Evolutionary conservation across 2,113 vertebrate species (phyloP), one percentile per base, ranked within the genome.

Genomic region (Macheiramphus alcinus): DNA sequence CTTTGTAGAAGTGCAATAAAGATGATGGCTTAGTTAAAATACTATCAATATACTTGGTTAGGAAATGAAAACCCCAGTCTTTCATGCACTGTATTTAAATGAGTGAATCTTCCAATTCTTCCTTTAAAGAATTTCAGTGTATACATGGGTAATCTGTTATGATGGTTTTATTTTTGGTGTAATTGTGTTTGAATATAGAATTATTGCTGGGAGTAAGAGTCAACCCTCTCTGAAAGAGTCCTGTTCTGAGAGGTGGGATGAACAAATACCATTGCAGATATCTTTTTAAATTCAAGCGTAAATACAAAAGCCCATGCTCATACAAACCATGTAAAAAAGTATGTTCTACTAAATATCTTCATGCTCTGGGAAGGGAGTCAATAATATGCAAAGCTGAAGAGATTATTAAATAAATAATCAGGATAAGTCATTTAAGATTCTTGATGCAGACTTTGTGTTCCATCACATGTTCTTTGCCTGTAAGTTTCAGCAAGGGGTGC

Each of bases 1-100:
- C 76, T 94, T 96, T 89, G 88, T 73, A 89, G 92, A 88, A 52
- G 14, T 25, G 52, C n/a, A 94, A 29, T 93, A 93, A 95, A 94
- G 84, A 91, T 85, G 87, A 97, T 94, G 55, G 45, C 47, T 94
- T 96, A 96, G 81, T 97, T 94, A 96, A 97, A 94, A 67, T 55
- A 52, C 66, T 59, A 82, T 90, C 72, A 95, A 70, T 94, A 94
- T 71, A n/a, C 61, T 93, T 93, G 63, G 36, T 67, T 88, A 85
- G 42, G 71, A 94, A 93, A 93, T 31, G 19, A 95, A 96, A 94
- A 52, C 13, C 15, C 10, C 43, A 52, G 18, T 80, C 59, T 91
- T 86, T 58, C 40, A 80, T 55, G 45, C 29, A 47, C 23, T 61
- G 36, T 91, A 38, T 94, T 91, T 94, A 94, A 94, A 86, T 29